Percentiles rank a stretch among this genome's conserved stretches.
Conservation (phyloP, 2,888 invertebrate species). For the Ichneumoninae sp. region DNA sequence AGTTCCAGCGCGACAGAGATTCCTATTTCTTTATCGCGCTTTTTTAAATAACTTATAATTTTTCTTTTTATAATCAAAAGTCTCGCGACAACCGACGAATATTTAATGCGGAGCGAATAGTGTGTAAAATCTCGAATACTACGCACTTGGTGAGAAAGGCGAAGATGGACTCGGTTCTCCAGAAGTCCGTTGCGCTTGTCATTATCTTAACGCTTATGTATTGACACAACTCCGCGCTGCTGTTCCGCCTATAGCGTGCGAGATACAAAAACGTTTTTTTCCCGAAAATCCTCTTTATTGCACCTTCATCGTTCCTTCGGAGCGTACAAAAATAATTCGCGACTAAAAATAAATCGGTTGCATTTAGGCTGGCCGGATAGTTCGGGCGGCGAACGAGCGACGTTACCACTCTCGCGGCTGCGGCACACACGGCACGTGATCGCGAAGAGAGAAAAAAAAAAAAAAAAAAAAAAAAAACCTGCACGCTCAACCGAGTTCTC, state of each 20-base stretch:
- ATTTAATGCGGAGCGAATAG: background rate
- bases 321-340: conserved; percentile 71
- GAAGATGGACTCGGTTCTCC: conserved; percentile 66
- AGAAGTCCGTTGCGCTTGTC: conserved; percentile 52
- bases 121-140: conserved; percentile 37
- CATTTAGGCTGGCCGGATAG: conserved; percentile 62
- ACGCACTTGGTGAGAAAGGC: conserved; percentile 71
- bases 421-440: conserved; percentile 39
- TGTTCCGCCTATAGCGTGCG: conserved; percentile 8
- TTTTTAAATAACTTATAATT: background rate
- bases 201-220: conserved; percentile 27
- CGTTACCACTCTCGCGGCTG: conserved; percentile 19
- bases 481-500: conserved; percentile 28
- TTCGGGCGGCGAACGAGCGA: conserved; percentile 36
- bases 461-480: background rate
- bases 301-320: conserved; percentile 68
- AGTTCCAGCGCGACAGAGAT: conserved; percentile 36
- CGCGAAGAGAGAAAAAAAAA: background rate
- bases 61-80: background rate
- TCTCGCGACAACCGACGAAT: background rate
- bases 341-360: conserved; percentile 69
- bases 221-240: background rate
- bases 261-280: conserved; percentile 18
- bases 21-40: conserved; percentile 23
- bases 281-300: conserved; percentile 57